phyloP scores from a whole-genome alignment of 2,113 vertebrate species.

The Talpa occidentalis region DNA sequence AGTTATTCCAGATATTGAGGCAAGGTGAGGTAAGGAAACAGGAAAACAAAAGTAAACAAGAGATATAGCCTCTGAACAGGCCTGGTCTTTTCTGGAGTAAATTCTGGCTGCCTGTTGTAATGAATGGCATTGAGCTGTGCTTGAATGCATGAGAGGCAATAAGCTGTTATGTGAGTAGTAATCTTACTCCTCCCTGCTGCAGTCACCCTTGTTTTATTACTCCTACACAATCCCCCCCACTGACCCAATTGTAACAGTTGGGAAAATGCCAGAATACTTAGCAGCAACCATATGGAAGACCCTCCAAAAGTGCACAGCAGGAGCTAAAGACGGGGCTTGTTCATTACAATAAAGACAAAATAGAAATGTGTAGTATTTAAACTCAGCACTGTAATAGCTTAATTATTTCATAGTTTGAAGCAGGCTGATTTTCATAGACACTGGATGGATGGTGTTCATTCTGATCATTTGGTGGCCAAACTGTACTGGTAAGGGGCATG shows the following conservation, averaged over 20 bases:
- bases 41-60: neutral
- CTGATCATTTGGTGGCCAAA: neutral
- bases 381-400: conserved; percentile 11
- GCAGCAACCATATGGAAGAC: conserved; percentile 83
- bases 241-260: conserved; percentile 82
- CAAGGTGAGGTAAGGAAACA: neutral
- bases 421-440: neutral
- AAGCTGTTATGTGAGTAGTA: conserved; percentile 53
- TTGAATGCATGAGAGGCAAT: conserved; percentile 46
- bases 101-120: conserved; percentile 22
- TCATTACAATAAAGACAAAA: conserved; percentile 79
- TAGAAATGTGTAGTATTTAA: conserved; percentile 71
- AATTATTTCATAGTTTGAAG: conserved; percentile 39
- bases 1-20: neutral
- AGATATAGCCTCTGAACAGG: neutral
- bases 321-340: conserved; percentile 68
- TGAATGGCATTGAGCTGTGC: conserved; percentile 28
- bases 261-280: conserved; percentile 81
- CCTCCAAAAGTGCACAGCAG: conserved; percentile 79
- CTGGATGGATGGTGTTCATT: neutral
- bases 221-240: conserved; percentile 75
- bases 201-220: conserved; percentile 79
- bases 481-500: neutral
- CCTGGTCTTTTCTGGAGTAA: neutral
- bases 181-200: conserved; percentile 61